phyloP scores from a whole-genome alignment of 2,888 invertebrate genomes.

The Drosophila meridiana region DNA sequence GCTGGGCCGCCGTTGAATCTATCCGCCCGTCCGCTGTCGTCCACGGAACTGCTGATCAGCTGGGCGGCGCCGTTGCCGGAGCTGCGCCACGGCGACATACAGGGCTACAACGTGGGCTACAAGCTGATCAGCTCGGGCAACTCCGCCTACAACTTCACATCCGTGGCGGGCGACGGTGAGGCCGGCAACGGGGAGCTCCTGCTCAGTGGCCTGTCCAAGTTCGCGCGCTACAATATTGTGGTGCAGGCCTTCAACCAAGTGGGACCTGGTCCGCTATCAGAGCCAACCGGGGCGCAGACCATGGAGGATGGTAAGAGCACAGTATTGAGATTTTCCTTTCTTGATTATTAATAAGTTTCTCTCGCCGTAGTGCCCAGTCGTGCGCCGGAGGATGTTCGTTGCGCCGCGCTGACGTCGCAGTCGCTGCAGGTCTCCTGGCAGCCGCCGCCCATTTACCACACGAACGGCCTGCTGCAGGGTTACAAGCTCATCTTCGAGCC shows the following conservation, averaged over 20 bases:
- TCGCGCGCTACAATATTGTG: slow-evolving; percentile 89
- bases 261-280: slow-evolving; percentile 90
- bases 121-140: slow-evolving; percentile 85
- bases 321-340: neutral
- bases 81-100: slow-evolving; percentile 90
- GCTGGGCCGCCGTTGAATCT: slow-evolving; percentile 89
- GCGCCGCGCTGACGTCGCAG: slow-evolving; percentile 90
- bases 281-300: slow-evolving; percentile 89
- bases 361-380: slow-evolving; percentile 89
- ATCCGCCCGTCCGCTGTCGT: slow-evolving; percentile 89
- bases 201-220: slow-evolving; percentile 88
- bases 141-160: slow-evolving; percentile 88
- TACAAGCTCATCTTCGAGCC: slow-evolving; percentile 90
- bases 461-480: slow-evolving; percentile 91
- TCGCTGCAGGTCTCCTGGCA: slow-evolving; percentile 93
- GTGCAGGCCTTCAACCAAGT: slow-evolving; percentile 91
- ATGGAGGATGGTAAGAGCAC: slow-evolving; percentile 89
- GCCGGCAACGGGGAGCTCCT: slow-evolving; percentile 89
- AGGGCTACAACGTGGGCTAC: slow-evolving; percentile 90
- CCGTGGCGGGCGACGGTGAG: slow-evolving; percentile 89
- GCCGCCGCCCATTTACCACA: slow-evolving; percentile 90
- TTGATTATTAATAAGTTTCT: neutral
- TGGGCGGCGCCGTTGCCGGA: slow-evolving; percentile 91
- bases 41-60: slow-evolving; percentile 90
- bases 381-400: slow-evolving; percentile 92